Evolutionary conservation across 2,888 invertebrate genomes (phyloP), one percentile per base, ranked within the genome.

Genomic region (Caenorhabditis sinica): DNA sequence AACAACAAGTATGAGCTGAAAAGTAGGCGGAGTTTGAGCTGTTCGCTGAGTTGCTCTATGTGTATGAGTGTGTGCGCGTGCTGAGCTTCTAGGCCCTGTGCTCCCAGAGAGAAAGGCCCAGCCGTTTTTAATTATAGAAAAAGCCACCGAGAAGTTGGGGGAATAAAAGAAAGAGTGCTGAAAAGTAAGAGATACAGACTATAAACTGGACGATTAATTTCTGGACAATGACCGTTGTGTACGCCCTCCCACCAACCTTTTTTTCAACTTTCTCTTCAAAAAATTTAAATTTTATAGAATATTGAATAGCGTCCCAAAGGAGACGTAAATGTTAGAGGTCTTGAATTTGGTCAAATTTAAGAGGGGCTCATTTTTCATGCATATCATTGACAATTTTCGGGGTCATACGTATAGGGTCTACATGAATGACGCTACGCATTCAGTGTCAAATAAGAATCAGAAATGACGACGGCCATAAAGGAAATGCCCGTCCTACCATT

Each of bases 81-180:
- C 49, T 2, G 71, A 45, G 72, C 51, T 30, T 28, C 33, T n/a
- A 36, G 28, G 69, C 23, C 6, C 5, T 15, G 25, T 11, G 43
- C 45, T n/a, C 25, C n/a, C 5, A 36, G 69, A 36, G 68, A 17
- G 33, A 45, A 36, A 43, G 13, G 56, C 77, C 51, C 79, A 79
- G 71, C 79, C 72, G 79, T 72, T 79, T 79, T 79, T 63, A 71
- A 79, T 79, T 79, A 79, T 63, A 72, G 71, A 56, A 65, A 79
- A 30, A 71, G 77, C 28, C 58, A 25, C 71, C 30, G 56, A 36
- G 63, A 49, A 73, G 45, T 49, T 20, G 51, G 51, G 51, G 23
- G 8, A 13, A 9, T 4, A 15, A 1, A 51, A 25, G 53, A 28
- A 33, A 45, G 5, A 15, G n/a, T 17, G 43, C 45, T 15, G 30